phyloP scores from a whole-genome alignment of 2,113 vertebrate species.

The Catharus bicknelli region DNA sequence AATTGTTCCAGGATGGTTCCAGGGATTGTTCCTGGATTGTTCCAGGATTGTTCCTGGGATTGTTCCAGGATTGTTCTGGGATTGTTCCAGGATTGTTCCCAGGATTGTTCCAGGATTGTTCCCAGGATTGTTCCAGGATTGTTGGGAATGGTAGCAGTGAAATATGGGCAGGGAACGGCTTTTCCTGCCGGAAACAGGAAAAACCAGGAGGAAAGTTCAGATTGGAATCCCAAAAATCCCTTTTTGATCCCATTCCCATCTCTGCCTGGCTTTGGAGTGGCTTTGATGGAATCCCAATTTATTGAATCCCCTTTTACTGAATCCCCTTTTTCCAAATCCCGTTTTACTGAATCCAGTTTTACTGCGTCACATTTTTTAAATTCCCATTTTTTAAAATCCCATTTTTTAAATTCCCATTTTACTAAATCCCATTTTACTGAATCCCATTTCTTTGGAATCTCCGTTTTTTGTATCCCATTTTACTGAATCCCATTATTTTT shows the following conservation, averaged over 20 bases:
- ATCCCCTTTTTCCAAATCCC: neutral
- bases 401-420: neutral
- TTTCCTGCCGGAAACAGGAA: slow-evolving; percentile 57
- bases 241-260: neutral
- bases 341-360: too few relatives aligned
- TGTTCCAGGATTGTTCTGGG: too few relatives aligned
- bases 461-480: too few relatives aligned
- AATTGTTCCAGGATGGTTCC: too few relatives aligned
- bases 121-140: neutral
- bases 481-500: too few relatives aligned
- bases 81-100: too few relatives aligned
- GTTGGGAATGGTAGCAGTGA: slow-evolving; percentile 39
- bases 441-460: neutral
- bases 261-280: neutral
- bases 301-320: neutral
- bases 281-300: neutral
- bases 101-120: too few relatives aligned
- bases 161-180: slow-evolving; percentile 41
- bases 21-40: too few relatives aligned
- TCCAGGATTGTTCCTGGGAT: too few relatives aligned
- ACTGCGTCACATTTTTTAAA: too few relatives aligned
- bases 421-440: neutral
- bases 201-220: neutral
- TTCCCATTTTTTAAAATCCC: too few relatives aligned
- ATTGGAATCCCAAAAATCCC: neutral